Conservation (phyloP, 2,113 vertebrate species). For the Hylia prasina region DNA sequence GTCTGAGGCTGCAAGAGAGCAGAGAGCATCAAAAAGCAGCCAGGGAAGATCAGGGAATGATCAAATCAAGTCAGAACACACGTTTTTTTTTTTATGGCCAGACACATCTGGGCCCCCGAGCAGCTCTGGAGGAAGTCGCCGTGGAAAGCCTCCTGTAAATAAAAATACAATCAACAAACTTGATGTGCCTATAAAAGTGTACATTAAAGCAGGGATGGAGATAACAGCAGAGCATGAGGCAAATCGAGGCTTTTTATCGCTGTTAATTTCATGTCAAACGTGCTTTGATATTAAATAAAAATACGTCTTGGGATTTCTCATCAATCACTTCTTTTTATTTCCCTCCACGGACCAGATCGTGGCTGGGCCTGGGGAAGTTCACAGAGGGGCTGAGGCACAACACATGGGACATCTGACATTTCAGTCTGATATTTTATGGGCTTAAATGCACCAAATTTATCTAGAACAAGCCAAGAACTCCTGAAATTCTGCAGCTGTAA, state of each 20-base stretch:
- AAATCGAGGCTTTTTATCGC: not conserved
- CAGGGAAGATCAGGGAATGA: not conserved
- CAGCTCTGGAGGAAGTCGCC: not conserved
- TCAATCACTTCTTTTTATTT: not conserved
- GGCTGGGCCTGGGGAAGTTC: not conserved
- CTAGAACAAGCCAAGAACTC: not conserved
- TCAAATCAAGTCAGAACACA: not conserved
- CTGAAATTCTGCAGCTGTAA: fast-evolving
- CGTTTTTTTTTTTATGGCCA: not conserved
- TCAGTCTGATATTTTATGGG: fast-evolving
- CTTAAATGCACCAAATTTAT: not conserved
- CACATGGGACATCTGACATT: not conserved
- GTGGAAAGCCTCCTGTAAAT: not conserved
- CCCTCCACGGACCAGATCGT: fast-evolving
- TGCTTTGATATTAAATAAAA: not conserved
- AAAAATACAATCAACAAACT: not conserved
- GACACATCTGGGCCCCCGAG: not conserved
- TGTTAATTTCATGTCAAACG: not conserved
- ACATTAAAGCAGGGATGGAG: not conserved
- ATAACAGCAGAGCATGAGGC: not conserved
- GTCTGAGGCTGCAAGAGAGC: conserved; percentile 85
- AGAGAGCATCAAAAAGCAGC: conserved; percentile 34
- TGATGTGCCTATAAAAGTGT: not conserved
- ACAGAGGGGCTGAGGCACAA: not conserved
- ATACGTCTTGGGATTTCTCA: not conserved